These are phyloP conservation scores for Lordiphosa fenestrarum DNA, from an alignment of 2,888 invertebrate species.

Conservation along the genomic window DNA sequence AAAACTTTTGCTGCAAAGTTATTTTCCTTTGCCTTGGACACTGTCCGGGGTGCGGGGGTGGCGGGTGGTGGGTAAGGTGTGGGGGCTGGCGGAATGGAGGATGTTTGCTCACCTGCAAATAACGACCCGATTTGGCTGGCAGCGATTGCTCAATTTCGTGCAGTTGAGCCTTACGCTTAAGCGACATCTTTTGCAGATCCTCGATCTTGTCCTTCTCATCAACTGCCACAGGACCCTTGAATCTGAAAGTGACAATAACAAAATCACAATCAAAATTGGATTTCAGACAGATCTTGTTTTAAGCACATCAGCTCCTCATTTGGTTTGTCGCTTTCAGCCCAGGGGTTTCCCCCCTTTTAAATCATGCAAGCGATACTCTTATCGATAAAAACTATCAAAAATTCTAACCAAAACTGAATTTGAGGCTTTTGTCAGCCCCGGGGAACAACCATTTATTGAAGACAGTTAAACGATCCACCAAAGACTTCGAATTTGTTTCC, in stretches of 20 bases:
- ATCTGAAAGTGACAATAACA: constrained; percentile 54
- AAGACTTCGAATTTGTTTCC: too few relatives aligned
- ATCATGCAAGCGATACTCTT: too few relatives aligned
- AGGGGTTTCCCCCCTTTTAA: too few relatives aligned
- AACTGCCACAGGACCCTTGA: constrained; percentile 64
- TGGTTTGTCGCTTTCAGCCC: too few relatives aligned
- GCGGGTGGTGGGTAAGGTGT: not conserved
- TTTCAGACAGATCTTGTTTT: too few relatives aligned
- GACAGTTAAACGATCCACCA: too few relatives aligned
- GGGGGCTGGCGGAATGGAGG: not conserved
- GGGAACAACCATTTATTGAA: too few relatives aligned
- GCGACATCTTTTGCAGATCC: constrained; percentile 88
- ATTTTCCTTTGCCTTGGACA: not conserved
- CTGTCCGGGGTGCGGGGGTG: not conserved
- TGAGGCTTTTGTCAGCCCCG: too few relatives aligned
- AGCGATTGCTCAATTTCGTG: constrained; percentile 95
- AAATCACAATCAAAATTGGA: constrained; percentile 1
- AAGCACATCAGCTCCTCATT: too few relatives aligned
- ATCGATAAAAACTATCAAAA: too few relatives aligned
- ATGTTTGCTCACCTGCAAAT: constrained; percentile 83
- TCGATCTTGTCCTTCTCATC: constrained; percentile 83
- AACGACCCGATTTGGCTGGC: constrained; percentile 95
- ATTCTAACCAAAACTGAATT: too few relatives aligned
- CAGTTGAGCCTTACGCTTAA: constrained; percentile 91
- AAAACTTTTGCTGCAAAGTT: constrained; percentile 18